Evolutionary conservation across 2,888 invertebrate species (phyloP), one percentile per base, ranked within the genome.

Genomic region (Hyposoter dolosus): DNA sequence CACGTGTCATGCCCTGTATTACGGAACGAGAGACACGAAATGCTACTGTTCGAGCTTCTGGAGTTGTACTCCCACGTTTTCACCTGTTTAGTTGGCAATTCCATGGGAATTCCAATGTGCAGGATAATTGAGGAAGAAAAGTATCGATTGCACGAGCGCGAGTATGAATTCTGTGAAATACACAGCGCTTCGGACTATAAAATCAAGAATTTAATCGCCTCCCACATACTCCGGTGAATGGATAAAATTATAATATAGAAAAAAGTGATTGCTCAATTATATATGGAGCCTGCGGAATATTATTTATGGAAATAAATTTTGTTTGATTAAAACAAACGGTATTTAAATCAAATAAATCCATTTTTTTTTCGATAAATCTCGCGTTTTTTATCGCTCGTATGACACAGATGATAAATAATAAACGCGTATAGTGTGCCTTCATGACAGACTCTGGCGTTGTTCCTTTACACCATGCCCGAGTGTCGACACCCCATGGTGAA

Each of bases 401-500:
- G 72, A 63, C 47, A 50, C 63, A 12, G 40, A 28, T 50, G 56
- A 78, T 82, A 72, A 78, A 85, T 82, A 82, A 77, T 63, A 82
- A 74, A 78, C 72, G 68, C 69, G 63, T 74, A 66, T 40, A 40
- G 40, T 40, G 60, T 63, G 78, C 82, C 78, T 56, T 82, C 68
- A 71, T 75, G 77, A 82, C 82, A 85, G 79, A 79, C 66, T 50
- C 66, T 53, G 60, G 85, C 74, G 85, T 78, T 82, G 85, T 84
- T 82, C 56, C 77, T 84, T 82, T 76, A 72, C 82, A 77, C 84
- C 81, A 66, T 28, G 12, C 47, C 19, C 40, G 23, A 74, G 77
- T 84, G 82, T 80, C 56, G 88, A 86, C 86, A 88, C 87, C 89
- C 89, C 89, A 87, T 89, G 86, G 87, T 78, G 86, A 87, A 88